Evolutionary conservation across 2,797 vertebrate species (phyloP).

Genomic region (Simalia tracyae): DNA sequence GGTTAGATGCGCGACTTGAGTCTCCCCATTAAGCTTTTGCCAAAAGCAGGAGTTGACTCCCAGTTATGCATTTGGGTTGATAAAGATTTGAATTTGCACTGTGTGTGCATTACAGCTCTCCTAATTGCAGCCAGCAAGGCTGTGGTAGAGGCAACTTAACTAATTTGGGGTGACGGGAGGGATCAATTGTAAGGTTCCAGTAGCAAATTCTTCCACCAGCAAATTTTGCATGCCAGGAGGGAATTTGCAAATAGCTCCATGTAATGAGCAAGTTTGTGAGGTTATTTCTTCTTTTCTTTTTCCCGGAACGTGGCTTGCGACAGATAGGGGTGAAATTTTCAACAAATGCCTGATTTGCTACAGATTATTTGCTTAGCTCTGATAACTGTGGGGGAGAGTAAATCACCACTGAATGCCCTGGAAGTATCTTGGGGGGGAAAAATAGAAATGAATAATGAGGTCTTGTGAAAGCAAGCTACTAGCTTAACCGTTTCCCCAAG

Average conservation of each 20-base stretch:
- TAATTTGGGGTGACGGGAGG: background rate
- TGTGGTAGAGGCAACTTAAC: background rate
- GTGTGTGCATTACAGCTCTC: background rate
- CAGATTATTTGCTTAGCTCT: constrained; percentile 31
- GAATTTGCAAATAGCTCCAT: background rate
- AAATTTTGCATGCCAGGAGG: background rate
- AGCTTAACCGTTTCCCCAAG: fast-evolving
- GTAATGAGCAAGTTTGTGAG: background rate
- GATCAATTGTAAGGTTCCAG: background rate
- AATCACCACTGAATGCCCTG: background rate
- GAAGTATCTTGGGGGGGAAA: background rate
- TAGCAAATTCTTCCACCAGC: background rate
- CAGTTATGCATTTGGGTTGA: too few species aligned
- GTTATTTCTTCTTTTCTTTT: background rate
- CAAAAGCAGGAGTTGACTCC: too few species aligned
- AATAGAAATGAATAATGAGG: constrained; percentile 4
- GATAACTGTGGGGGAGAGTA: background rate
- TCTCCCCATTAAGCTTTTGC: too few species aligned
- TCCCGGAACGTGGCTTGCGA: background rate
- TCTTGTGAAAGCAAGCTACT: constrained; percentile 13
- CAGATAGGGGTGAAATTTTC: constrained; percentile 30
- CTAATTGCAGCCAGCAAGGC: background rate
- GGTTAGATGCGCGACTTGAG: background rate
- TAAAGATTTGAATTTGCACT: background rate
- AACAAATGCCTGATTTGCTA: constrained; percentile 38